Percentiles rank a stretch among this genome's conserved stretches.
Conservation (phyloP, 2,888 invertebrate genomes). For the Polyommatus iphigenia region DNA sequence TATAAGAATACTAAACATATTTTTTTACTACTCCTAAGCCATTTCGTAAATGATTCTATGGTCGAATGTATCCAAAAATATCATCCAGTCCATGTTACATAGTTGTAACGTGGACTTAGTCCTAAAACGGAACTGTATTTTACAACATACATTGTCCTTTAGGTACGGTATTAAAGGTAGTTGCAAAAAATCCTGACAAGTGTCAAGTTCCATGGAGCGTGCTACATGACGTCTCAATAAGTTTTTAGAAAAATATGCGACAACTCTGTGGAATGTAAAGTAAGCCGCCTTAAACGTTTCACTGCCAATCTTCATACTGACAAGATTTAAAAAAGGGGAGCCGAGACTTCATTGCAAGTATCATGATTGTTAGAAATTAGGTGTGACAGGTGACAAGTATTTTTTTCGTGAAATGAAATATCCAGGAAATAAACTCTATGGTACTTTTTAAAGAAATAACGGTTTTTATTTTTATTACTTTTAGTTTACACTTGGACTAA, state of each 20-base stretch:
- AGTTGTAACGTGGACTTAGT: not conserved
- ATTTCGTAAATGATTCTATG: no score
- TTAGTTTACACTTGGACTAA: no score
- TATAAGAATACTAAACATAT: no score
- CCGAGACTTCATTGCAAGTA: constrained; percentile 1
- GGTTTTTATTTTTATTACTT: no score
- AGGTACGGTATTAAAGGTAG: no score
- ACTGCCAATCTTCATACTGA: constrained; percentile 58
- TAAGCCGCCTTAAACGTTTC: constrained; percentile 51
- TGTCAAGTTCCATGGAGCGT: constrained; percentile 49
- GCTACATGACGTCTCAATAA: constrained; percentile 43
- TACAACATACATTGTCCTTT: no score
- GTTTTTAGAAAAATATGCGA: constrained; percentile 38
- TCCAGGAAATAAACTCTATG: not conserved
- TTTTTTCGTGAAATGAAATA: not conserved
- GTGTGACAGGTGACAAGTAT: constrained; percentile 9
- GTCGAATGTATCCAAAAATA: no score
- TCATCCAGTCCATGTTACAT: not conserved
- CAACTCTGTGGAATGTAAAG: constrained; percentile 40
- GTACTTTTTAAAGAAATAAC: constrained; percentile 31
- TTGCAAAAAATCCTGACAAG: constrained; percentile 38
- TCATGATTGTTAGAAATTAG: constrained; percentile 8
- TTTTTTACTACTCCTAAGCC: no score
- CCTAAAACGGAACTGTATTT: no score
- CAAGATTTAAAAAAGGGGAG: constrained; percentile 21